These are phyloP conservation scores for Bostrychus sinensis DNA, from an alignment of 2,113 vertebrate species.

Conservation along the genomic window DNA sequence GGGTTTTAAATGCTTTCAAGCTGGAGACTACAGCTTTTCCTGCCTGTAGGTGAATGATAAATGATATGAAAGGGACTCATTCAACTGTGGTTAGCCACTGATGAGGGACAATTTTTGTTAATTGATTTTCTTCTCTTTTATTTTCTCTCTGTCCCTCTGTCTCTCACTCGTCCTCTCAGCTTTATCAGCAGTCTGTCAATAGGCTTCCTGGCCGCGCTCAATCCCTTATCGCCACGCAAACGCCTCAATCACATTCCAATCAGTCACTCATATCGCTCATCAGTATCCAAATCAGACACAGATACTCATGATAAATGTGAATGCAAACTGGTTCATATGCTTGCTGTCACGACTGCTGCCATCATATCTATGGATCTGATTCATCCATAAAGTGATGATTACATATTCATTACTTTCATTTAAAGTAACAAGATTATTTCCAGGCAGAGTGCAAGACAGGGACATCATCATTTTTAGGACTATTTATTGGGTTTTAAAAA, in stretches of 20 bases:
- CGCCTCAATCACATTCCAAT: conserved; percentile 81
- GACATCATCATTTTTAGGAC: not conserved
- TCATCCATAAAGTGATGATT: conserved; percentile 40
- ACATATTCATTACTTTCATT: conserved; percentile 48
- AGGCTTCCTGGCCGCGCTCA: conserved; percentile 63
- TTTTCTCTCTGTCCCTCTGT: conserved; percentile 35
- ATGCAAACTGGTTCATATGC: conserved; percentile 29
- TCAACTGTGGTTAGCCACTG: conserved; percentile 49
- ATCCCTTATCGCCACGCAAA: conserved; percentile 78
- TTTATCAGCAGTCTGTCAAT: conserved; percentile 83
- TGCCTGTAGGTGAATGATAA: conserved; percentile 25
- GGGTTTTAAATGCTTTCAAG: conserved; percentile 70
- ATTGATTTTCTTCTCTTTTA: conserved; percentile 75
- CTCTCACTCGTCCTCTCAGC: conserved; percentile 50
- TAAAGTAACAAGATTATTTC: conserved; percentile 33
- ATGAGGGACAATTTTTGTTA: conserved; percentile 76
- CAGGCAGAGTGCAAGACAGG: not conserved
- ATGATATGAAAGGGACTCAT: conserved; percentile 21
- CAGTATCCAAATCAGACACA: conserved; percentile 49
- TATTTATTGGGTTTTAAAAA: not conserved
- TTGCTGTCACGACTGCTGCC: conserved; percentile 35
- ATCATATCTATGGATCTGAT: not conserved
- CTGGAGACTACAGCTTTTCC: conserved; percentile 40
- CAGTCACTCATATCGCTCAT: conserved; percentile 71
- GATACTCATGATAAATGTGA: conserved; percentile 38